Percentiles rank a stretch among this genome's conserved stretches.
Conservation (phyloP, 2,797 vertebrate genomes). For the Myoxocephalus aenaeus region DNA sequence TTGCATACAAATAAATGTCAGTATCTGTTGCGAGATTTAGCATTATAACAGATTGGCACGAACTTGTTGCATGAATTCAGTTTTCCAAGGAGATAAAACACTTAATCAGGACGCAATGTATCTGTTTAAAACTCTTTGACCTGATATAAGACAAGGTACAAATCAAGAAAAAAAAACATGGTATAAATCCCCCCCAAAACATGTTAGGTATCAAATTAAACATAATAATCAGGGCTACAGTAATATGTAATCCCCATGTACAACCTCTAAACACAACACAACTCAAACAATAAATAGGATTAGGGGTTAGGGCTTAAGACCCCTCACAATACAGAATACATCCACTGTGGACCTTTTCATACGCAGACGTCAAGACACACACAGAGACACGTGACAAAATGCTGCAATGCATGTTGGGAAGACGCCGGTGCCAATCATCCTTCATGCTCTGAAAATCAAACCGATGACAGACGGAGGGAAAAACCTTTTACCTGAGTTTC, state of each 20-base stretch:
- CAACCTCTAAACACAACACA: no score
- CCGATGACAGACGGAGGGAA: background rate
- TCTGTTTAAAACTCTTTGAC: background rate
- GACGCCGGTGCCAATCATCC: slow-evolving; percentile 16
- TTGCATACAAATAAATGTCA: background rate
- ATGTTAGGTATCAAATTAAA: no score
- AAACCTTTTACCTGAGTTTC: background rate
- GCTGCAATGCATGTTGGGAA: background rate
- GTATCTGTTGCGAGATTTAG: background rate
- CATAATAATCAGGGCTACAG: no score
- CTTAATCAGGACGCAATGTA: background rate
- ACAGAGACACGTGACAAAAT: background rate
- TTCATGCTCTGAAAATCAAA: slow-evolving; percentile 15
- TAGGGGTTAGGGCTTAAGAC: background rate
- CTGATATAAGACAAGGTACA: no score
- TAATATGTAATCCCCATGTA: no score
- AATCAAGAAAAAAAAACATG: no score
- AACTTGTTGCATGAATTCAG: background rate
- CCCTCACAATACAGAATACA: slow-evolving; percentile 4
- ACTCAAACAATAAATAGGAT: no score
- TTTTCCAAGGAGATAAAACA: background rate
- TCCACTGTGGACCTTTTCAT: slow-evolving; percentile 7
- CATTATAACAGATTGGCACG: background rate
- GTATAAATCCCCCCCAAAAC: no score
- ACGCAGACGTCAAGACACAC: background rate